These are phyloP conservation scores for Amphiprion ocellaris DNA, from an alignment of 2,113 vertebrate genomes.

Conservation along the genomic window DNA sequence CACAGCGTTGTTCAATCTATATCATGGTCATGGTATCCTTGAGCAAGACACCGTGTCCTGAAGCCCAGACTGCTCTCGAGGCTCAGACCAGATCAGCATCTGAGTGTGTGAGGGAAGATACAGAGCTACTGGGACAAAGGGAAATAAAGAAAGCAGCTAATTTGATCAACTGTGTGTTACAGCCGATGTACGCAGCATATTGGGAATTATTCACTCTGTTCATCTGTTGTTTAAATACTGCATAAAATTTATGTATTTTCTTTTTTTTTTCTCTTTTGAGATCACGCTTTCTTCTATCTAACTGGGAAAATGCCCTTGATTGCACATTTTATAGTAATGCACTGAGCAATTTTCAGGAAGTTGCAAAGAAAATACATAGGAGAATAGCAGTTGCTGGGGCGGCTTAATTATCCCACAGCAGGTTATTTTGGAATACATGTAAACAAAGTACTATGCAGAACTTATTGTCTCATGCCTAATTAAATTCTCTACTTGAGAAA, in stretches of 20 bases:
- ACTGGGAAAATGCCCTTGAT: neutral
- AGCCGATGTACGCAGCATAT: neutral
- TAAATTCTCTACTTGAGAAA: slow-evolving; percentile 12
- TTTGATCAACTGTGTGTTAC: no score
- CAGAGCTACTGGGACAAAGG: no score
- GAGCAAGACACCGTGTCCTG: neutral
- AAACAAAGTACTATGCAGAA: slow-evolving; percentile 17
- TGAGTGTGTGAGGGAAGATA: no score
- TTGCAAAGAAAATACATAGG: no score
- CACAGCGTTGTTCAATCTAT: neutral
- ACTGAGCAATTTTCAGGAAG: no score
- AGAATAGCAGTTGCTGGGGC: neutral
- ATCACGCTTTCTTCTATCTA: neutral
- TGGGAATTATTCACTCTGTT: neutral
- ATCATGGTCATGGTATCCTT: no score
- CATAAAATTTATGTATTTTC: neutral
- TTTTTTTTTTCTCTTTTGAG: neutral
- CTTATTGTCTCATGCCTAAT: slow-evolving; percentile 10
- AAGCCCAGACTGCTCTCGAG: neutral
- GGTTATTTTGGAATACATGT: slow-evolving; percentile 8
- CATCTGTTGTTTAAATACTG: neutral
- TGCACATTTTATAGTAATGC: neutral
- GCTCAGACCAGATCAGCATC: no score
- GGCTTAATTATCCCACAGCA: slow-evolving; percentile 5
- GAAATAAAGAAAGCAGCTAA: no score